These are phyloP conservation scores for Euphonia xanthogaster DNA, from an alignment of 2,797 vertebrate species.

Conservation along the genomic window DNA sequence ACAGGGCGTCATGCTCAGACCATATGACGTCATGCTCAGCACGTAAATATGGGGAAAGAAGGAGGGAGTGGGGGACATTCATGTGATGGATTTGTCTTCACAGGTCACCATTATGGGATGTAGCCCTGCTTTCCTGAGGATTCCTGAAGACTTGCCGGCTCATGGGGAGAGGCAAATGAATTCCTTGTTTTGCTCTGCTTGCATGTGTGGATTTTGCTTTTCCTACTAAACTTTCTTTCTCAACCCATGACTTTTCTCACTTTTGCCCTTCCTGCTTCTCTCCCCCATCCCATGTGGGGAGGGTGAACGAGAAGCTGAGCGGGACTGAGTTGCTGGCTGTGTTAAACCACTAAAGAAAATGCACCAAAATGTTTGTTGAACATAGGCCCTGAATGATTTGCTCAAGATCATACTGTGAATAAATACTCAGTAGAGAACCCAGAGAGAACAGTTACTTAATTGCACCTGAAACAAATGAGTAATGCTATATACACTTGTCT, in stretches of 20 bases:
- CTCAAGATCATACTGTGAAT: neutral
- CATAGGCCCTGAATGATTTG: neutral
- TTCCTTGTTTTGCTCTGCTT: neutral
- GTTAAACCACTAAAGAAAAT: neutral
- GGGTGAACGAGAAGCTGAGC: accelerated
- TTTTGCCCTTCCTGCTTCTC: accelerated
- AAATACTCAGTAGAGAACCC: neutral
- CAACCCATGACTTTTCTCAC: accelerated
- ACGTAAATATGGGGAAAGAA: neutral
- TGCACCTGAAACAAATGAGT: neutral
- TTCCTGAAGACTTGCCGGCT: neutral
- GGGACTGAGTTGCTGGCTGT: neutral
- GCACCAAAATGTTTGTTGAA: neutral
- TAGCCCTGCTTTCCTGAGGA: neutral
- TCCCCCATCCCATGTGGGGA: accelerated
- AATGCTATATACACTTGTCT: neutral
- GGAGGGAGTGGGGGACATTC: accelerated
- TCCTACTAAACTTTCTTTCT: neutral
- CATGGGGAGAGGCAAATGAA: neutral
- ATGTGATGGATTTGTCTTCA: accelerated
- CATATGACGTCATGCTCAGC: neutral
- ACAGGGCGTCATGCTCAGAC: too few species aligned
- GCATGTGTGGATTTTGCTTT: accelerated
- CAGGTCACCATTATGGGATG: accelerated
- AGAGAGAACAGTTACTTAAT: neutral